Percentiles rank a stretch among this genome's conserved stretches.
phyloP scores from a whole-genome alignment of 2,797 vertebrate species.

The Acanthis flammea region DNA sequence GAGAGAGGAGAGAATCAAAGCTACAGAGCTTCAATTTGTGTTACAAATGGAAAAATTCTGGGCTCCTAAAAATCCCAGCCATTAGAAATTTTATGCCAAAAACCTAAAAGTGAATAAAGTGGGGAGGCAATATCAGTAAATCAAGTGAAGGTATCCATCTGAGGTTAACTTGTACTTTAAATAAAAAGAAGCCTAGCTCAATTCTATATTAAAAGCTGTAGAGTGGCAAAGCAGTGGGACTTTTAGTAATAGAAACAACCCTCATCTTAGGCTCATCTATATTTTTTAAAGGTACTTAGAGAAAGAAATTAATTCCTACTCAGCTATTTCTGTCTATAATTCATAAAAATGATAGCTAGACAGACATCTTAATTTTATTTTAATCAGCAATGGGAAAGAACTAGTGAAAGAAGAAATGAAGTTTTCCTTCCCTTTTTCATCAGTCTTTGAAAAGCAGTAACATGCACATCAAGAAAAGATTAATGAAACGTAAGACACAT shows the following conservation, averaged over 20 bases:
- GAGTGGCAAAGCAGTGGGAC: background rate
- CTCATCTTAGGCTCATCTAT: background rate
- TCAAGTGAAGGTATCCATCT: background rate
- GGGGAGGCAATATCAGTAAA: background rate
- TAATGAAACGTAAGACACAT: background rate
- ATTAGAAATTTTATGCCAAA: background rate
- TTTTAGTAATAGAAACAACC: background rate
- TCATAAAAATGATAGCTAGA: background rate
- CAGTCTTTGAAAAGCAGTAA: background rate
- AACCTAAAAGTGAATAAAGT: background rate
- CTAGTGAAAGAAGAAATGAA: background rate
- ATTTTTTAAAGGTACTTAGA: background rate
- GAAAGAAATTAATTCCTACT: background rate
- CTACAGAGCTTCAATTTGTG: background rate
- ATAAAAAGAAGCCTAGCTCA: background rate
- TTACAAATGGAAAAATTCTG: background rate
- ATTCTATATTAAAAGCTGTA: background rate
- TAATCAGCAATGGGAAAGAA: background rate
- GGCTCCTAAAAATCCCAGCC: background rate
- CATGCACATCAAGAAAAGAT: background rate
- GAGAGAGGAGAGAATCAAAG: background rate
- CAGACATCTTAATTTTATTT: background rate
- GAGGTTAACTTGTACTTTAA: background rate
- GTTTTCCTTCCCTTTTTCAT: background rate
- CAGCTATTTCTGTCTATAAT: background rate